Percentiles rank a stretch among this genome's conserved stretches.
Conservation (phyloP, 1,140 invertebrate species). For the Phenacoccus solenopsis region DNA sequence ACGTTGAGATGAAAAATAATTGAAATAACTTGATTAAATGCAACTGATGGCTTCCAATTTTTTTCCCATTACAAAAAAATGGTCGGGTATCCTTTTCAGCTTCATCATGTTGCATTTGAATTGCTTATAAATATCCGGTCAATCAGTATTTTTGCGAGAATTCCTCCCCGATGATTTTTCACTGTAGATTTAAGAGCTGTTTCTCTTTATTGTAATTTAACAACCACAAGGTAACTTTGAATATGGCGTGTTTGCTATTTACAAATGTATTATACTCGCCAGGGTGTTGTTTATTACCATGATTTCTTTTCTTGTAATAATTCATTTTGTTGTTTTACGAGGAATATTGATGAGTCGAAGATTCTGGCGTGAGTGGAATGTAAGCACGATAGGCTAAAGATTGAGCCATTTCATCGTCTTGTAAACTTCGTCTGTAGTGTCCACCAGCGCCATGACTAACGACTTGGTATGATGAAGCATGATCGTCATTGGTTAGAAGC, state of each 20-base stretch:
- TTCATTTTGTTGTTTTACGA: not conserved
- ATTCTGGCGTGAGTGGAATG: conserved; percentile 18
- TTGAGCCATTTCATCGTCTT: conserved; percentile 20
- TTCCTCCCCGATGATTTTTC: too few species aligned
- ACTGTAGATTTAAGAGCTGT: too few species aligned
- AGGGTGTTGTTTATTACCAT: not conserved
- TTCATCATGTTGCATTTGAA: too few species aligned
- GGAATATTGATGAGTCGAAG: not conserved
- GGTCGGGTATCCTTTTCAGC: too few species aligned
- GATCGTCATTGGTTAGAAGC: conserved; percentile 40
- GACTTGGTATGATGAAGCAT: conserved; percentile 22
- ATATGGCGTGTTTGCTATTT: not conserved
- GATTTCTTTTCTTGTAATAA: not conserved
- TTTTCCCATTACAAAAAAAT: too few species aligned
- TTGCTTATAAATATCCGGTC: too few species aligned
- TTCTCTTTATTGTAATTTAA: not conserved
- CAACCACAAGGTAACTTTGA: not conserved
- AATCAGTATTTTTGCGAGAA: too few species aligned
- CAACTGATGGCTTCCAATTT: too few species aligned
- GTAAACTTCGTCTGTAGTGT: conserved; percentile 24
- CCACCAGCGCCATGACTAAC: conserved; percentile 22
- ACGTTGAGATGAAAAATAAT: too few species aligned
- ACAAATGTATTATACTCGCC: not conserved
- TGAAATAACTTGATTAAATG: too few species aligned
- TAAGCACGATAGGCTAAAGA: conserved; percentile 24